phyloP scores from a whole-genome alignment of 2,113 vertebrate species.

The Pleuronectes platessa region DNA sequence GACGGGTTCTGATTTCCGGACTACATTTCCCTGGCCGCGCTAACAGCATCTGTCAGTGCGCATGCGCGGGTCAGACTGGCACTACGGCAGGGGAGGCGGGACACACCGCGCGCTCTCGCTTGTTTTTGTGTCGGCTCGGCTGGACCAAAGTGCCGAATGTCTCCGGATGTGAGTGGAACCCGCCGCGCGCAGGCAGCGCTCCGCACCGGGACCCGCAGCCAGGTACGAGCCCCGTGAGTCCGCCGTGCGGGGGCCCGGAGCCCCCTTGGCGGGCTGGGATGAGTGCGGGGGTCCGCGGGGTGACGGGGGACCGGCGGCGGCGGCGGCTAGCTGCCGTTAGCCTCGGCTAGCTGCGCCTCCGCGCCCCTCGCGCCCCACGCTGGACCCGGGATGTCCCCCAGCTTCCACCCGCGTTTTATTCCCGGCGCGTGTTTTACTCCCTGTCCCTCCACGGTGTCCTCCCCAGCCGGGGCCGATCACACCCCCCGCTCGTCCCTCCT shows the following conservation, averaged over 20 bases:
- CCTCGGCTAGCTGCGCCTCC: conserved; percentile 34
- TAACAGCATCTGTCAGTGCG: accelerated
- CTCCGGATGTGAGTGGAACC: conserved; percentile 24
- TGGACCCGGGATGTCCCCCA: not conserved
- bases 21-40: conserved; percentile 37
- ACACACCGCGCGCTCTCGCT: conserved; percentile 8
- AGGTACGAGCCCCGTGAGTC: conserved; percentile 43
- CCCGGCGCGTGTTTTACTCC: no score
- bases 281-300: conserved; percentile 21
- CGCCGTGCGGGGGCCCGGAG: not conserved
- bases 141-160: conserved; percentile 52
- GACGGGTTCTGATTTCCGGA: not conserved
- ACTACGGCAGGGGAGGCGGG: conserved; percentile 52
- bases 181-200: not conserved
- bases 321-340: conserved; percentile 53
- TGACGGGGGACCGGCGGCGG: conserved; percentile 49
- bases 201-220: not conserved
- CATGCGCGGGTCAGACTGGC: conserved; percentile 20
- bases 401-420: not conserved
- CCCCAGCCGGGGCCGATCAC: not conserved
- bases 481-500: not conserved
- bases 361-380: not conserved
- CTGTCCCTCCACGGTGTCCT: not conserved
- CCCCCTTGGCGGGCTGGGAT: not conserved
- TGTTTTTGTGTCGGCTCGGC: conserved; percentile 31